Evolutionary conservation across 1,140 invertebrate genomes (phyloP), one percentile per base, ranked within the genome.

Genomic region (Calephelis virginiensis): DNA sequence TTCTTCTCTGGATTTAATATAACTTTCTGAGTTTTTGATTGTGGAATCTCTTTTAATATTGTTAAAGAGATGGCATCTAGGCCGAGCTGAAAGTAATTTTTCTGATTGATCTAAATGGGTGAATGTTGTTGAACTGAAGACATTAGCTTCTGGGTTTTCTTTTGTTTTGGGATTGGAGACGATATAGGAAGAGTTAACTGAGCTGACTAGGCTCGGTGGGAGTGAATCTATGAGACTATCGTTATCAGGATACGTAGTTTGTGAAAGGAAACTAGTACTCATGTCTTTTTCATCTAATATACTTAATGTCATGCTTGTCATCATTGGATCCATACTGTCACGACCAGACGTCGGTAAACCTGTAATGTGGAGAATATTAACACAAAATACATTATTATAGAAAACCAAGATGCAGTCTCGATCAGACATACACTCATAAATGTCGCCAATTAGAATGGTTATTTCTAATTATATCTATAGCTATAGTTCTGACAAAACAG

Each of bases 251-350:
- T 87, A 87, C 4, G 86, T 90, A n/a, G 89, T 90, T 63, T 92
- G 91, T 2, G 91, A 92, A 3, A 92, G 83, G 70, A 92, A 91
- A 69, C 90, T 91, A 3, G 91, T 92, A 71, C 81, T 92, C 91
- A 92, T 92, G 64, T 92, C 91, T 72, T 92, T 91, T 61, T 91
- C 90, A 60, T 92, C 91, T 40, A 92, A 75, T 61, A 92, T 91
- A 60, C 89, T 91, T 38, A 87, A 82, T 1, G 89, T 92, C 90
- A 92, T 92, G 61, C 89, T 91, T 11, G 86, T 88, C 80, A 88
- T 83, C 80, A 92, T 88, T 28, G 88, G 89, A 68, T 91, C 86
- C 48, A 87, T 76, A 61, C 89, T 91, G 9, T 89, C 81, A 1
- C 89, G 83, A 8, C 81, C 83, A 69, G 80, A 75, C n/a, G 67